These are phyloP conservation scores for Aplodontia rufa DNA, from an alignment of 2,113 vertebrate species.

Conservation along the genomic window DNA sequence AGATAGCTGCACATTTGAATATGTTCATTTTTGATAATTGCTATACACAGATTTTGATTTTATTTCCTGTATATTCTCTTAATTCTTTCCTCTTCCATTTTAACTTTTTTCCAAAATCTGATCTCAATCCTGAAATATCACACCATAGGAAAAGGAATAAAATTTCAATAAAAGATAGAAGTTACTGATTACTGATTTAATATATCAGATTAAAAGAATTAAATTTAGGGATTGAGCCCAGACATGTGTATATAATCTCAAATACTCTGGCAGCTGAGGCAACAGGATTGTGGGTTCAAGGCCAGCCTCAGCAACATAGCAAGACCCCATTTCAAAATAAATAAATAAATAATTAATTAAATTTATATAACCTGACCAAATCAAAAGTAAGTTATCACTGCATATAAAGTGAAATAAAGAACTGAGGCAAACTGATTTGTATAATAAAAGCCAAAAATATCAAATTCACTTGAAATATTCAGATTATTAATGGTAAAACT, in stretches of 20 bases:
- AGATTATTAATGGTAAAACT: neutral
- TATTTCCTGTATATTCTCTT: neutral
- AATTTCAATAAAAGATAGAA: constrained; percentile 60
- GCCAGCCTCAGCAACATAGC: neutral
- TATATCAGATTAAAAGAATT: constrained; percentile 49
- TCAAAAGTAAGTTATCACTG: constrained; percentile 4
- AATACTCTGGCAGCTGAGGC: neutral
- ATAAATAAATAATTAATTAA: constrained; percentile 29
- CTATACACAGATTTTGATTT: constrained; percentile 20
- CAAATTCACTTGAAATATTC: constrained; percentile 56
- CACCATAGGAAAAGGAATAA: neutral
- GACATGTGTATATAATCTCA: neutral
- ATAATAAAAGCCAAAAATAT: constrained; percentile 62
- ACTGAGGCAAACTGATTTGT: constrained; percentile 35
- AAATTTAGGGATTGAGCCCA: neutral
- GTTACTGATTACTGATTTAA: constrained; percentile 53
- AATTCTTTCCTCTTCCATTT: constrained; percentile 48
- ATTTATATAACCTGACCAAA: constrained; percentile 46
- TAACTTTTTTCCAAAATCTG: constrained; percentile 43
- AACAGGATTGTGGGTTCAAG: neutral
- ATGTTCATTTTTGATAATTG: constrained; percentile 54
- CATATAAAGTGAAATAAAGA: constrained; percentile 47
- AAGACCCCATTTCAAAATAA: neutral
- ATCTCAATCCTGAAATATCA: constrained; percentile 19
- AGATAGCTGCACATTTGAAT: neutral